These are phyloP conservation scores for Rhynchotus rufescens DNA, from an alignment of 2,797 vertebrate species.

Conservation along the genomic window DNA sequence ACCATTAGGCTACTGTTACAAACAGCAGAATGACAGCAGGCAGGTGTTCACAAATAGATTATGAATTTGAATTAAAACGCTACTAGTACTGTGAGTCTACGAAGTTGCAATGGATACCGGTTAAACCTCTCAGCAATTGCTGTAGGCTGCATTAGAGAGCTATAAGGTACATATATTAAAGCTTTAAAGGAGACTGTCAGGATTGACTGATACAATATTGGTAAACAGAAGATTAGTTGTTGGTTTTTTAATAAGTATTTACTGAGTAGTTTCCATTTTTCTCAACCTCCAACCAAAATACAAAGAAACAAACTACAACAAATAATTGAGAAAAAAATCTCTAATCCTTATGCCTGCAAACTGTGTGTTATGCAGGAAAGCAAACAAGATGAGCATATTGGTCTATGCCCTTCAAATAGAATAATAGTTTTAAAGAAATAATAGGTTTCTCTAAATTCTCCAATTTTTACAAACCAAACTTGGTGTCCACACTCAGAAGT, in stretches of 20 bases:
- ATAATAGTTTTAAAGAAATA: not conserved
- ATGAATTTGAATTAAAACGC: not conserved
- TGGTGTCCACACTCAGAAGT: not conserved
- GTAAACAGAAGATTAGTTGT: not conserved
- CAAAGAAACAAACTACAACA: not conserved
- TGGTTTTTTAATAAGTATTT: not conserved
- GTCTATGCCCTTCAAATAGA: not conserved
- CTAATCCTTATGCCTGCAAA: not conserved
- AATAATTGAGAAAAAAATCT: not conserved
- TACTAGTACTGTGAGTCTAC: not conserved
- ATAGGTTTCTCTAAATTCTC: not conserved
- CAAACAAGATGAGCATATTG: not conserved
- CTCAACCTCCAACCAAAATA: not conserved
- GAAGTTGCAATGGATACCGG: not conserved
- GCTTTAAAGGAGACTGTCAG: not conserved
- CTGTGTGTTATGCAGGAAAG: not conserved
- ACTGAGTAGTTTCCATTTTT: not conserved
- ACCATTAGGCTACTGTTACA: not conserved
- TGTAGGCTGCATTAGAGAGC: not conserved
- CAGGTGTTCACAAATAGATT: not conserved
- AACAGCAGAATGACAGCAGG: not conserved
- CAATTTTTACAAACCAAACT: not conserved
- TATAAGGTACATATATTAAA: not conserved
- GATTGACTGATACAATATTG: not conserved
- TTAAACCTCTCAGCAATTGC: not conserved